A percentile compares a stretch with the other conserved stretches of the same genome.
phyloP scores from a whole-genome alignment of 1,140 invertebrate genomes.

The Drosophila saltans region DNA sequence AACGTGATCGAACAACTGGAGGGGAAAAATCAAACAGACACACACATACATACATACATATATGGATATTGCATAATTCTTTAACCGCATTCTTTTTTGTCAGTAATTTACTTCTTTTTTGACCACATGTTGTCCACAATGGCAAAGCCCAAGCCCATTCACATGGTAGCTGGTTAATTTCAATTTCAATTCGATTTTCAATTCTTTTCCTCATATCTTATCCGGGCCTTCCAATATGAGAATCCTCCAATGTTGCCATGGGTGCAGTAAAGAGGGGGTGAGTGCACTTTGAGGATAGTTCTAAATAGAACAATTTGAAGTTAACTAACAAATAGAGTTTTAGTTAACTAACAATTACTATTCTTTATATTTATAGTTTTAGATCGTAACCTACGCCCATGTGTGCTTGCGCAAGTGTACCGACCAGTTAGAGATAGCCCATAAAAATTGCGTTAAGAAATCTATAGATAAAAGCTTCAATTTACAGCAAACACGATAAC shows the following conservation, averaged over 20 bases:
- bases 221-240: slow-evolving; percentile 26
- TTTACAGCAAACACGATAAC: slow-evolving; percentile 18
- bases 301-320: slow-evolving; percentile 38
- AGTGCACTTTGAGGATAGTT: slow-evolving; percentile 5
- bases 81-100: slow-evolving; percentile 13
- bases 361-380: too few relatives aligned
- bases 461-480: slow-evolving; percentile 42
- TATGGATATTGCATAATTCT: slow-evolving; percentile 22
- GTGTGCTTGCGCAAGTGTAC: slow-evolving; percentile 9
- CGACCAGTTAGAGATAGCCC: slow-evolving; percentile 22
- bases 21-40: not conserved
- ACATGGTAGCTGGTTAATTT: slow-evolving; percentile 8
- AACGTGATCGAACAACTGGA: not conserved
- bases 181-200: slow-evolving; percentile 1
- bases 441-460: slow-evolving; percentile 31
- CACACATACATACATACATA: not conserved
- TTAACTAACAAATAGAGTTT: too few relatives aligned
- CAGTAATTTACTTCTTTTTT: not conserved
- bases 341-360: too few relatives aligned
- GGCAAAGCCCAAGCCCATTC: slow-evolving; percentile 24
- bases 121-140: slow-evolving; percentile 42
- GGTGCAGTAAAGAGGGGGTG: not conserved
- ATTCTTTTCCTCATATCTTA: slow-evolving; percentile 52
- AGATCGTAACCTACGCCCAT: slow-evolving; percentile 30
- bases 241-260: not conserved